phyloP scores from a whole-genome alignment of 2,113 vertebrate genomes.

The Callaeas wilsoni region DNA sequence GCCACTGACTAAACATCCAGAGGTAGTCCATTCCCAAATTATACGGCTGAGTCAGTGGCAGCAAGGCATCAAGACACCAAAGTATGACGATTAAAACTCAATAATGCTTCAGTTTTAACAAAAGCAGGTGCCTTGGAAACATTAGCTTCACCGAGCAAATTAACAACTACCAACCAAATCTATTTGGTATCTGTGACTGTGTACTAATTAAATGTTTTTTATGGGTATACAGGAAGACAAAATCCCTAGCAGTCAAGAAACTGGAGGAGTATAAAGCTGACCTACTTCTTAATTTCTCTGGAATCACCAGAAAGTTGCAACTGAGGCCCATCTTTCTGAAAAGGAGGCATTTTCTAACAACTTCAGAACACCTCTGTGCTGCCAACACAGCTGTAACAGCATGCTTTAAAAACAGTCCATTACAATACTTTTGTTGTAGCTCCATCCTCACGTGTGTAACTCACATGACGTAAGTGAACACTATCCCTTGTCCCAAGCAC shows the following conservation, averaged over 20 bases:
- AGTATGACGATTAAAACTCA: background rate
- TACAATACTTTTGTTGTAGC: background rate
- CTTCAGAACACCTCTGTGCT: background rate
- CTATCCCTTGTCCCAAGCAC: background rate
- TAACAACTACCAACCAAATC: background rate
- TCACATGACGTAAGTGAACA: background rate
- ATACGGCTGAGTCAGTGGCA: background rate
- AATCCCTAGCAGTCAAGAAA: background rate
- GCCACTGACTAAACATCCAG: background rate
- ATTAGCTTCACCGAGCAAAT: background rate
- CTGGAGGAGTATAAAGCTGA: background rate
- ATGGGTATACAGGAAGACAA: background rate
- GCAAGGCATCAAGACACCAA: background rate
- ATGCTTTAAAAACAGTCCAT: background rate
- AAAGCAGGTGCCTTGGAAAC: background rate
- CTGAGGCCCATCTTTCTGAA: background rate
- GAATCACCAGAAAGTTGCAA: background rate
- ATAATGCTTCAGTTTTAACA: background rate
- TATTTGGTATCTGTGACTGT: background rate
- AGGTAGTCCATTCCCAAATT: background rate
- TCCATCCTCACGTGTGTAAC: background rate
- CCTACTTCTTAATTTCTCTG: background rate
- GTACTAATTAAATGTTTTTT: background rate
- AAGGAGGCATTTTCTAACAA: background rate
- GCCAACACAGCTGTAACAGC: background rate